Conservation (phyloP, 2,888 invertebrate genomes). For the Pristionchus fissidentatus region DNA sequence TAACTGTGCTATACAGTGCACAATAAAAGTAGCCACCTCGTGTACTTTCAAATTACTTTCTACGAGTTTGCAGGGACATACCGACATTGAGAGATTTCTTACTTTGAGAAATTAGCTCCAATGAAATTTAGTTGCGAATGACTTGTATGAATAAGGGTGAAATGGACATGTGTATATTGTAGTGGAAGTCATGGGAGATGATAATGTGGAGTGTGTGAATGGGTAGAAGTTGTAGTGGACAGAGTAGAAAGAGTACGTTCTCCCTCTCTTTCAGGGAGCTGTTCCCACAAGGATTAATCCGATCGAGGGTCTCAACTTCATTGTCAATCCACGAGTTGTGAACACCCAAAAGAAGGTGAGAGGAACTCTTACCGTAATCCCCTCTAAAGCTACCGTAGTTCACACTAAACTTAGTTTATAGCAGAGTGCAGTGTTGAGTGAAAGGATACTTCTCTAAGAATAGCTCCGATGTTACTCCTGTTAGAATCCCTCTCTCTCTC, state of each 20-base stretch:
- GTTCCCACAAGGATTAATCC: constrained; percentile 15
- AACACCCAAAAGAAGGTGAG: constrained; percentile 13
- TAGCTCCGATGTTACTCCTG: neutral
- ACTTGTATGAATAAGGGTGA: neutral
- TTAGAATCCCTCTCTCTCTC: constrained; percentile 26
- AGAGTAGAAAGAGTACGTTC: neutral
- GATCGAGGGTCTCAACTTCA: constrained; percentile 45
- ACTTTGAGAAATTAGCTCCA: no score
- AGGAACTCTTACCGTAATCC: no score
- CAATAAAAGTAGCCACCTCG: no score
- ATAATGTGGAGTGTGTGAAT: neutral
- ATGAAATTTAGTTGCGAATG: no score
- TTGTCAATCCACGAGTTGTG: constrained; percentile 27
- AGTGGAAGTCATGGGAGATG: constrained; percentile 16
- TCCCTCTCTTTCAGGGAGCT: constrained; percentile 12
- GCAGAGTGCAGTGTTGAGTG: no score
- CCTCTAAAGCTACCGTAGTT: no score
- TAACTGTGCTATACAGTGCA: neutral
- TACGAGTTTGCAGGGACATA: no score
- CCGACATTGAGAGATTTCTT: no score
- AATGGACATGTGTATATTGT: neutral
- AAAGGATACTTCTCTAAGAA: no score
- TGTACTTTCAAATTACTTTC: no score
- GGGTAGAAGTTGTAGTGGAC: neutral
- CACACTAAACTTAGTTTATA: no score